Evolutionary conservation across 2,113 vertebrate species (phyloP).

Genomic region (Sinocyclocheilus anshuiensis): DNA sequence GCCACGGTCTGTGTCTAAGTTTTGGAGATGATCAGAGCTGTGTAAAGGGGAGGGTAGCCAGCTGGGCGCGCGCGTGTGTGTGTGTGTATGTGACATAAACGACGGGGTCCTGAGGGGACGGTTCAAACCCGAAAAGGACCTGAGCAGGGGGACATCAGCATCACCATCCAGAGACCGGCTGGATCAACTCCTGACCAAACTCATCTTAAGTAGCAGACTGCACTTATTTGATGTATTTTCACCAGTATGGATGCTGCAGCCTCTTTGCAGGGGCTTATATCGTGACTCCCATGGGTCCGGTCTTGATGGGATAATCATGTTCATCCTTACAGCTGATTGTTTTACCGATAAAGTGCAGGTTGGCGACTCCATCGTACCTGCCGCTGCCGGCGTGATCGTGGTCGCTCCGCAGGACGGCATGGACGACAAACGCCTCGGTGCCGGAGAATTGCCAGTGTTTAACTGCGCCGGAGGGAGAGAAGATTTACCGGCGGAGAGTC

Average conservation of each 20-base stretch:
- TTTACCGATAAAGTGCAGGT: slow-evolving; percentile 81
- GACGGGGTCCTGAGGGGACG: slow-evolving; percentile 66
- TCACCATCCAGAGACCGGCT: slow-evolving; percentile 62
- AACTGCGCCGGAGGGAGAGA: slow-evolving; percentile 77
- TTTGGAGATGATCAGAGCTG: slow-evolving; percentile 46
- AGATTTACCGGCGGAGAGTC: slow-evolving; percentile 75
- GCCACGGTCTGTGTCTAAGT: slow-evolving; percentile 59
- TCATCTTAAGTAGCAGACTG: slow-evolving; percentile 14
- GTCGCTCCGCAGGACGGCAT: slow-evolving; percentile 73
- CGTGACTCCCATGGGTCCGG: slow-evolving; percentile 70
- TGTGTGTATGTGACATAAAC: slow-evolving; percentile 58
- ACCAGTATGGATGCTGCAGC: slow-evolving; percentile 30
- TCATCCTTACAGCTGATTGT: slow-evolving; percentile 84
- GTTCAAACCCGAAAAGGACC: slow-evolving; percentile 72
- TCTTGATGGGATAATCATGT: slow-evolving; percentile 88
- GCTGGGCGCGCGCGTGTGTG: slow-evolving; percentile 48
- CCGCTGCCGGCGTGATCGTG: slow-evolving; percentile 64
- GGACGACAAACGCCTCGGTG: slow-evolving; percentile 78
- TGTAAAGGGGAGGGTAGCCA: slow-evolving; percentile 32
- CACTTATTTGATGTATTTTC: not conserved
- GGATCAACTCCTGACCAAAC: slow-evolving; percentile 61
- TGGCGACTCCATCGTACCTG: slow-evolving; percentile 75
- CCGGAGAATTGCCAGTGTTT: slow-evolving; percentile 71
- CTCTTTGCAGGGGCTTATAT: slow-evolving; percentile 44
- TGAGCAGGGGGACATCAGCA: slow-evolving; percentile 65